Percentiles rank a stretch among this genome's conserved stretches.
Evolutionary conservation across 2,888 invertebrate species (phyloP).

Genomic region (Diloba caeruleocephala): DNA sequence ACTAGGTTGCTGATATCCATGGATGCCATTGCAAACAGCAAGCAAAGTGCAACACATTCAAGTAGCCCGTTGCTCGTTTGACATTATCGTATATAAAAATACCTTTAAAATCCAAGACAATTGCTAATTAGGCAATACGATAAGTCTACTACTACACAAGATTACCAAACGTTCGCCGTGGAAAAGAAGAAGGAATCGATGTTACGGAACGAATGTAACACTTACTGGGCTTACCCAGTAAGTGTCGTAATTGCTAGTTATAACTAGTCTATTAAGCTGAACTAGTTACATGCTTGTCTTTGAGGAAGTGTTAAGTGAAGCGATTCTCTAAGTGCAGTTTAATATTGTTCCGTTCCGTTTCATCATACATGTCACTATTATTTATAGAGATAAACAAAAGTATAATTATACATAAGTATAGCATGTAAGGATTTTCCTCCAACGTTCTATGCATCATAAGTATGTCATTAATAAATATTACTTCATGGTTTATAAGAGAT

Average conservation of each 20-base stretch:
- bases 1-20: no score
- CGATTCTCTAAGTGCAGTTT: constrained; percentile 2
- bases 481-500: constrained; percentile 18
- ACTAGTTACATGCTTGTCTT: constrained; percentile 47
- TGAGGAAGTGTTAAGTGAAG: no score
- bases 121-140: constrained; percentile 31
- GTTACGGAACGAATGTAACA: constrained; percentile 85
- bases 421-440: no score
- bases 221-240: constrained; percentile 68
- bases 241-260: constrained; percentile 59
- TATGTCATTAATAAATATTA: constrained; percentile 10
- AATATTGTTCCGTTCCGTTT: constrained; percentile 17
- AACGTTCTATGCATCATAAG: no score
- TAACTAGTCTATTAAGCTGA: constrained; percentile 52
- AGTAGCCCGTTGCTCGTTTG: no score
- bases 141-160: constrained; percentile 21
- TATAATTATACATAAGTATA: no score
- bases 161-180: constrained; percentile 62
- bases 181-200: constrained; percentile 71
- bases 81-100: no score
- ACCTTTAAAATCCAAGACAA: constrained; percentile 10
- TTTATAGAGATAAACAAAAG: no score
- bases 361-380: constrained; percentile 5
- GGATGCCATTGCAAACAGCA: no score
- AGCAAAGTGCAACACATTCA: no score